Percentiles rank a stretch among this genome's conserved stretches.
These are phyloP conservation scores for Macquaria ambigua DNA, from an alignment of 2,113 vertebrate genomes.

Conservation along the genomic window DNA sequence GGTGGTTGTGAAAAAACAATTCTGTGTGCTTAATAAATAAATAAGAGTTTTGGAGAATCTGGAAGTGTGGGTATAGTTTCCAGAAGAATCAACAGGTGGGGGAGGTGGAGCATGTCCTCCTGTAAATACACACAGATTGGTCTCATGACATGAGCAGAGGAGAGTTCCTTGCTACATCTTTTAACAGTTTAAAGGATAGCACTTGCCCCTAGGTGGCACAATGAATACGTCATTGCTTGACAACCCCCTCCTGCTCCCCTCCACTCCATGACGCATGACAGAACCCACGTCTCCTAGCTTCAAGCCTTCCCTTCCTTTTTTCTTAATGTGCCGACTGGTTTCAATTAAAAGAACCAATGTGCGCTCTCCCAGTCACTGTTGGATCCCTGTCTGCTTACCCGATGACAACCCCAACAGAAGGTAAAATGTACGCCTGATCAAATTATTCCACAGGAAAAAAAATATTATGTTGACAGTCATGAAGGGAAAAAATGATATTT, in stretches of 20 bases:
- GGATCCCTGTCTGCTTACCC: slow-evolving; percentile 43
- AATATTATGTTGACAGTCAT: slow-evolving; percentile 44
- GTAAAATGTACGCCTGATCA: slow-evolving; percentile 39
- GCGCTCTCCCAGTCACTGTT: slow-evolving; percentile 55
- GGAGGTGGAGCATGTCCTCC: background rate
- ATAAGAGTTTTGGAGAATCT: slow-evolving; percentile 50
- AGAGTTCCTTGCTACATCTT: slow-evolving; percentile 31
- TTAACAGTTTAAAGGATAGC: slow-evolving; percentile 12
- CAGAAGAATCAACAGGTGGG: slow-evolving; percentile 24
- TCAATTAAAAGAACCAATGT: slow-evolving; percentile 71
- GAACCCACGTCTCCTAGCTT: slow-evolving; percentile 47
- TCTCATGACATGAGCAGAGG: slow-evolving; percentile 9
- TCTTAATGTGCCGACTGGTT: slow-evolving; percentile 64
- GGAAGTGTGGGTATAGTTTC: slow-evolving; percentile 42
- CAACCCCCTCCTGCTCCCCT: slow-evolving; percentile 25
- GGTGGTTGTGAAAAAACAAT: slow-evolving; percentile 10
- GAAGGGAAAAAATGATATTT: slow-evolving; percentile 30
- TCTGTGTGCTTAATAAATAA: slow-evolving; percentile 20
- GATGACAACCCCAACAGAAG: slow-evolving; percentile 43
- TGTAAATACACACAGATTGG: slow-evolving; percentile 16
- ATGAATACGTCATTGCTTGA: slow-evolving; percentile 44
- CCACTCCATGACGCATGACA: slow-evolving; percentile 41
- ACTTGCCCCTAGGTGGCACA: slow-evolving; percentile 23
- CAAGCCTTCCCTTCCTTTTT: slow-evolving; percentile 43
- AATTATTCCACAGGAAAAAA: slow-evolving; percentile 62